Base-by-base conservation (phyloP, 2,113 vertebrate species). In the Saguinus midas region DNA sequence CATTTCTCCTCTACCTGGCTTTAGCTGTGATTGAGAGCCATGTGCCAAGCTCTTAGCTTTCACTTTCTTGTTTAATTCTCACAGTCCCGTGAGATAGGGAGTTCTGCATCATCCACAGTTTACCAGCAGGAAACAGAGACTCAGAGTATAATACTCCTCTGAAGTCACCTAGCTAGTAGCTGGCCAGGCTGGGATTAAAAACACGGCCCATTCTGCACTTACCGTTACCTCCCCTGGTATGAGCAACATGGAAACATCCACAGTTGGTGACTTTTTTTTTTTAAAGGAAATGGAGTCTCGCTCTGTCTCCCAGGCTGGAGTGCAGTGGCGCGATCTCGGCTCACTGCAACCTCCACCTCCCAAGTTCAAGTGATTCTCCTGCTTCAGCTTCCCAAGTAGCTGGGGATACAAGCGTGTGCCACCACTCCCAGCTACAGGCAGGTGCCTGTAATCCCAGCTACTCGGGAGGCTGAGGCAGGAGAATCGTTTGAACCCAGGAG, bases 21-120 rank as follows among this genome's bases (percentile, higher is more conserved):
- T 87, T 83, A 35, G 58, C 64, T 73, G 29, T 87, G 72, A 89
- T 14, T 20, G 21, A 32, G 37, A 32, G 16, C 40, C 75, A 45
- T 0, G 10, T 66, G 45, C 68, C 43, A 23, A 58, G 45, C 58
- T 52, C 82, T 70, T 72, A 8, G 20, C 73, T 83, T 95, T 75
- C 45, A n/a, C 79, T 93, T 94, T 96, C 66, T 96, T 35, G 2
- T 55, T 93, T 68, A 58, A 87, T 76, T 90, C 72, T 83, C 52
- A 21, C 25, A 25, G 12, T 72, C 81, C 55, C 68, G 13, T 0
- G 27, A 83, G 61, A 61, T 25, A 66, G 43, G 17, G 40, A 61
- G 52, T n/a, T 72, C 27, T 25, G n/a, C 16, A 29, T 83, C 57
- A 48, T 72, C 89, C 76, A 57, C 12, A 35, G 50, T 92, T 94